Conservation (phyloP, 2,113 vertebrate genomes). For the Thunnus thynnus region DNA sequence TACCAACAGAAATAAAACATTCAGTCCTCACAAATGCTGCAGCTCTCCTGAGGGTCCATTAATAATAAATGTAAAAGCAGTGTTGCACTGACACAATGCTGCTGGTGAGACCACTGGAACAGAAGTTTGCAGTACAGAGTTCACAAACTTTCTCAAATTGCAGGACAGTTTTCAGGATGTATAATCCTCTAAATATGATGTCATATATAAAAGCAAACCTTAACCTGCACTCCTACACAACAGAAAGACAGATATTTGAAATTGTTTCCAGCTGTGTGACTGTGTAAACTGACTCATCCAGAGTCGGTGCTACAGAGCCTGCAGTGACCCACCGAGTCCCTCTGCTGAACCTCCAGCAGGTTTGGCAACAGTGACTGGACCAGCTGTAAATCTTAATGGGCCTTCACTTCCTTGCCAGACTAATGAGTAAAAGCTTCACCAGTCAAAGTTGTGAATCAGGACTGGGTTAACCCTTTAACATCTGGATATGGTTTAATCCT, state of each 20-base stretch:
- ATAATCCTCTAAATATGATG: conserved; percentile 31
- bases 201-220: conserved; percentile 20
- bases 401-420: conserved; percentile 39
- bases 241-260: conserved; percentile 38
- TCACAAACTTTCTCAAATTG: conserved; percentile 27
- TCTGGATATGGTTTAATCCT: neutral
- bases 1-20: conserved; percentile 33
- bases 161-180: conserved; percentile 17
- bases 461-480: conserved; percentile 23
- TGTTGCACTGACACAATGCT: neutral
- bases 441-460: conserved; percentile 40
- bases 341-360: conserved; percentile 38
- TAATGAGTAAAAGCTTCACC: conserved; percentile 44
- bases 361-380: conserved; percentile 45
- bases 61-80: conserved; percentile 12
- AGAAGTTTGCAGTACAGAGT: conserved; percentile 12
- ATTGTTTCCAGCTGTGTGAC: conserved; percentile 64
- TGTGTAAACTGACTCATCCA: conserved; percentile 31
- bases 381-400: conserved; percentile 63
- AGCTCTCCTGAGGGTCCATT: conserved; percentile 16
- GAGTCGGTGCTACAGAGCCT: neutral
- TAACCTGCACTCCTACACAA: conserved; percentile 41
- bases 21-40: conserved; percentile 18
- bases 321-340: conserved; percentile 30
- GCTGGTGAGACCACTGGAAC: neutral